Conservation (phyloP, 2,797 vertebrate species). For the Argentina silus region DNA sequence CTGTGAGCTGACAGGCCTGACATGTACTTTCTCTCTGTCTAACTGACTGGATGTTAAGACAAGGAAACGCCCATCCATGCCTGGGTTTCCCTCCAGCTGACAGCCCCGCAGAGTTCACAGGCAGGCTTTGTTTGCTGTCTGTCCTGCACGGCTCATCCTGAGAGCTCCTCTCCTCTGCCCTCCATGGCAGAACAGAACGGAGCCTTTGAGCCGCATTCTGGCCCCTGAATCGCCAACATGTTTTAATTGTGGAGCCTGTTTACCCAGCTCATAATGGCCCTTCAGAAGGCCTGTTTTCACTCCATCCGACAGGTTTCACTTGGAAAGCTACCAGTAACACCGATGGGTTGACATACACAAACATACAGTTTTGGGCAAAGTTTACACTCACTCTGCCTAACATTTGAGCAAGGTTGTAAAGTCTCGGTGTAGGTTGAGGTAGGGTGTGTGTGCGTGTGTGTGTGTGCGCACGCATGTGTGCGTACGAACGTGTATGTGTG, state of each 20-base stretch:
- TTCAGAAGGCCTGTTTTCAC: constrained; percentile 70
- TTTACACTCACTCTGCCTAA: constrained; percentile 51
- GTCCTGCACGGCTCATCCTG: constrained; percentile 59
- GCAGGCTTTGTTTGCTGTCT: constrained; percentile 68
- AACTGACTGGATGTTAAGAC: constrained; percentile 21
- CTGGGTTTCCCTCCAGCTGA: constrained; percentile 27
- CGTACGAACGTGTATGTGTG: constrained; percentile 15
- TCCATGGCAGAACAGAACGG: constrained; percentile 59
- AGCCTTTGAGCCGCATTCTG: constrained; percentile 56
- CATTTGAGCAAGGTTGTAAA: constrained; percentile 49
- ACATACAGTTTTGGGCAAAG: constrained; percentile 56
- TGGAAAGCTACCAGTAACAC: constrained; percentile 64
- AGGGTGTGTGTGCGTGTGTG: constrained; percentile 7
- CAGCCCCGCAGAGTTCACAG: constrained; percentile 17
- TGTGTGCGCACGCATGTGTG: background rate
- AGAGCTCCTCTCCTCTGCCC: constrained; percentile 33
- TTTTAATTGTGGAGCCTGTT: constrained; percentile 69
- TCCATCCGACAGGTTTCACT: constrained; percentile 66
- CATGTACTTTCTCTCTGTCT: constrained; percentile 39
- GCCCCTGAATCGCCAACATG: constrained; percentile 44
- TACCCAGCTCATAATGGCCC: constrained; percentile 70
- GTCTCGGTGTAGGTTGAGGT: background rate
- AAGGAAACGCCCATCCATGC: constrained; percentile 51
- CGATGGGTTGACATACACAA: constrained; percentile 72
- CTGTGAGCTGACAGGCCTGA: constrained; percentile 46